A percentile compares a stretch with the other conserved stretches of the same genome.
Evolutionary conservation across 2,797 vertebrate genomes (phyloP).

Genomic region (Coendou prehensilis): DNA sequence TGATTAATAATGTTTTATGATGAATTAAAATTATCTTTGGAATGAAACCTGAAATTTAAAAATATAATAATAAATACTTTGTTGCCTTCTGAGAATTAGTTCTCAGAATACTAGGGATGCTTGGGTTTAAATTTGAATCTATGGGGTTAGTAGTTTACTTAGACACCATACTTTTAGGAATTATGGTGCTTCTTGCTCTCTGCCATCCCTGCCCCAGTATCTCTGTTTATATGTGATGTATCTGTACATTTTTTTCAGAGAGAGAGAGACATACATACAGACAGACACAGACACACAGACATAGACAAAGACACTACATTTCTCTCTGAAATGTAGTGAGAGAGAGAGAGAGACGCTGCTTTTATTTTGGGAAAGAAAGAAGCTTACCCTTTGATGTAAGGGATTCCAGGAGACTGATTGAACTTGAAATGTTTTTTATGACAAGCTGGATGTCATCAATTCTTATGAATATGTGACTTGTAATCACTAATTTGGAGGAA

Average conservation of each 20-base stretch:
- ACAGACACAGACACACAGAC: not conserved
- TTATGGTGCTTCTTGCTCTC: not conserved
- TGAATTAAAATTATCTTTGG: not conserved
- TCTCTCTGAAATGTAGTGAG: too few relatives aligned
- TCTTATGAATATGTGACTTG: constrained; percentile 36
- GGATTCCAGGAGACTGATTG: constrained; percentile 51
- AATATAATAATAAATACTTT: not conserved
- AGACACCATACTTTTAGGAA: not conserved
- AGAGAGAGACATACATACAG: not conserved
- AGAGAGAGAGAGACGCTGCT: not conserved
- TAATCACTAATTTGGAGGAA: constrained; percentile 68
- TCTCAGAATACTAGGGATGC: not conserved
- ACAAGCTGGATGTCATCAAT: constrained; percentile 39
- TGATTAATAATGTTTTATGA: not conserved
- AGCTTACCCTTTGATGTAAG: not conserved
- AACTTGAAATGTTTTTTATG: constrained; percentile 38
- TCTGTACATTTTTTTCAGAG: not conserved
- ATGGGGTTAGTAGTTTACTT: not conserved
- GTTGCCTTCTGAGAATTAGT: constrained; percentile 1
- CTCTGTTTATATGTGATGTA: not conserved
- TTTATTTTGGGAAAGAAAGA: constrained; percentile 52
- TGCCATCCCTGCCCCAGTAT: not conserved
- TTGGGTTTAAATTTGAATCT: constrained; percentile 21
- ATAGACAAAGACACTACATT: not conserved
- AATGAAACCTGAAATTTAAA: not conserved